Evolutionary conservation across 35 echinoderm and acorn worm genomes (phyloP).

Genomic region (Lytechinus pictus): DNA sequence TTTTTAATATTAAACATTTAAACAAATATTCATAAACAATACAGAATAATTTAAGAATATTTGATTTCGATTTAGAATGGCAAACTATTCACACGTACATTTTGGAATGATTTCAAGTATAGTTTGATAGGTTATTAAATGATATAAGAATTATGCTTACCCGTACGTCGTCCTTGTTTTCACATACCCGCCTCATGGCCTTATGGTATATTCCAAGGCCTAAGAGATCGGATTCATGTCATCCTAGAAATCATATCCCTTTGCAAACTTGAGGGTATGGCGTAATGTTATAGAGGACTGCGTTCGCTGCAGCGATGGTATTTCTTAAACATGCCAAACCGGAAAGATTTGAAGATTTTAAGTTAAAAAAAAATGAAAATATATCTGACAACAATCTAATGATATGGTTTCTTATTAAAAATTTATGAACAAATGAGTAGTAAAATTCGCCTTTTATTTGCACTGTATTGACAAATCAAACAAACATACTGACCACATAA

Average conservation of each 20-base stretch:
- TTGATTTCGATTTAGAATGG: background rate
- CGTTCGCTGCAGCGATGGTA: background rate
- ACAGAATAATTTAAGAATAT: too few species aligned
- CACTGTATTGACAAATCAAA: too few species aligned
- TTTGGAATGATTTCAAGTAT: background rate
- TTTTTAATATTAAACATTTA: too few species aligned
- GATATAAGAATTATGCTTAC: background rate
- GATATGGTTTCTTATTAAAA: too few species aligned
- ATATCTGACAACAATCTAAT: too few species aligned
- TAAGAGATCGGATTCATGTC: conserved; percentile 10
- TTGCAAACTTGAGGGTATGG: background rate
- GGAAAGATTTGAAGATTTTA: too few species aligned
- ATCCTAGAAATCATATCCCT: background rate
- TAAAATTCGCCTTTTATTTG: too few species aligned
- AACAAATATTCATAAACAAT: too few species aligned
- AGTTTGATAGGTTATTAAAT: background rate
- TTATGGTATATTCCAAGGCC: conserved; percentile 28
- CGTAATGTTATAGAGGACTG: background rate
- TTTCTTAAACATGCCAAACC: too few species aligned
- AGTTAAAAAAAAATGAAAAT: too few species aligned
- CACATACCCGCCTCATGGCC: background rate
- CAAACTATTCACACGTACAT: background rate
- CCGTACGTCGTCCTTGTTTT: background rate
- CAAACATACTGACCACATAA: too few species aligned
- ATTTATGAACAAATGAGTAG: too few species aligned